These are phyloP conservation scores for Drosophila meridiana DNA, from an alignment of 2,888 invertebrate species.

Conservation along the genomic window DNA sequence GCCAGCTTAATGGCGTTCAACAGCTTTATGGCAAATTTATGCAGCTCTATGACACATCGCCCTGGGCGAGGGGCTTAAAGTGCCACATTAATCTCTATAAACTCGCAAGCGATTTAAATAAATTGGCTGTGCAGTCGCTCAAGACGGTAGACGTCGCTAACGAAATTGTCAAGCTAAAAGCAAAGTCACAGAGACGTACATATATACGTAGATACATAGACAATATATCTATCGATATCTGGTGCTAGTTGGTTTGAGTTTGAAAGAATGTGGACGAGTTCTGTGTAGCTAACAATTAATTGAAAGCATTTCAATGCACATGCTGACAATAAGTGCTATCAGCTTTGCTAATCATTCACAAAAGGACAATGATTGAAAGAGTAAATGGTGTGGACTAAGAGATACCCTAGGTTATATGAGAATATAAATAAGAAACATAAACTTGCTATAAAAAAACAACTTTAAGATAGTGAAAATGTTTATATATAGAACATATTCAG, in stretches of 20 bases:
- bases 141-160: not conserved
- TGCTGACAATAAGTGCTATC: slow-evolving; percentile 45
- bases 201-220: not conserved
- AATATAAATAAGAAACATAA: not conserved
- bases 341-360: slow-evolving; percentile 58
- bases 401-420: slow-evolving; percentile 1
- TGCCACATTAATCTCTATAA: slow-evolving; percentile 52
- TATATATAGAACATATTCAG: not conserved
- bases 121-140: slow-evolving; percentile 47
- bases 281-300: slow-evolving; percentile 53
- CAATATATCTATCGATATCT: not conserved
- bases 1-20: slow-evolving; percentile 57
- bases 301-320: slow-evolving; percentile 56
- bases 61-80: slow-evolving; percentile 22
- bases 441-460: not conserved
- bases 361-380: not conserved
- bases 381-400: not conserved
- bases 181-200: not conserved
- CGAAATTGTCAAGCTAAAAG: slow-evolving; percentile 20
- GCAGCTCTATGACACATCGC: slow-evolving; percentile 61
- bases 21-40: slow-evolving; percentile 73
- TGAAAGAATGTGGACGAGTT: not conserved
- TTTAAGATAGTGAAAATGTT: not conserved
- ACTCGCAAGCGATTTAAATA: slow-evolving; percentile 60
- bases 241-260: no score